These are phyloP conservation scores for Sebastes goodei DNA, from an alignment of 2,797 vertebrate genomes.

Conservation along the genomic window DNA sequence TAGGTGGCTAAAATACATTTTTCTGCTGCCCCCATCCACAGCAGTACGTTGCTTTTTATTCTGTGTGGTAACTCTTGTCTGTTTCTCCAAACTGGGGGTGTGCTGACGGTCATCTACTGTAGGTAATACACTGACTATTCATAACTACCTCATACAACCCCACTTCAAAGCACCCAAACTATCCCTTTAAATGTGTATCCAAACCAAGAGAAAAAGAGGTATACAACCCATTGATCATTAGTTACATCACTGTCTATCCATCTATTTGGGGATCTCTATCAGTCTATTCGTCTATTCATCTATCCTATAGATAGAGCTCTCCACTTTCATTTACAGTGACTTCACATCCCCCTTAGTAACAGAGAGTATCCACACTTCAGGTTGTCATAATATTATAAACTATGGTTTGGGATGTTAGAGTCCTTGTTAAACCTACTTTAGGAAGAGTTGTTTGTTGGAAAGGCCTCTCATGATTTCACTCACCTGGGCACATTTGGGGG, in stretches of 20 bases:
- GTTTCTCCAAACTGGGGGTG: too few relatives aligned
- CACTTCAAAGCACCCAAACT: too few relatives aligned
- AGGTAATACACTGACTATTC: too few relatives aligned
- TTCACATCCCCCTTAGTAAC: conserved; percentile 75
- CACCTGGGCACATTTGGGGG: conserved; percentile 98
- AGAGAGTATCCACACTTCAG: conserved; percentile 64
- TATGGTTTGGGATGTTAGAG: conserved; percentile 3
- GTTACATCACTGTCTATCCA: neutral
- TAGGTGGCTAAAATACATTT: too few relatives aligned
- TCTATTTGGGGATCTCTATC: conserved; percentile 32
- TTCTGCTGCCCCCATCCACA: neutral
- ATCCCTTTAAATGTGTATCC: neutral
- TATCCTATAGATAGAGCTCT: conserved; percentile 11
- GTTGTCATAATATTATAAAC: conserved; percentile 11
- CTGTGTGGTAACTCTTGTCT: too few relatives aligned
- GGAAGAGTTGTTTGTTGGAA: neutral
- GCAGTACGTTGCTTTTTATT: too few relatives aligned
- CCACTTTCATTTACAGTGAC: conserved; percentile 63
- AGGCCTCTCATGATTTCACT: conserved; percentile 63
- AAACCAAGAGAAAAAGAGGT: neutral
- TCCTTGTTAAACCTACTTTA: neutral
- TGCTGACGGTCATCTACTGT: too few relatives aligned
- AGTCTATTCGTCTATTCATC: conserved; percentile 30
- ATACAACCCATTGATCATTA: neutral
- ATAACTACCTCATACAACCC: too few relatives aligned